A percentile compares a stretch with the other conserved stretches of the same genome.
Evolutionary conservation across 1,140 invertebrate genomes (phyloP).

Genomic region (Mercenaria mercenaria): DNA sequence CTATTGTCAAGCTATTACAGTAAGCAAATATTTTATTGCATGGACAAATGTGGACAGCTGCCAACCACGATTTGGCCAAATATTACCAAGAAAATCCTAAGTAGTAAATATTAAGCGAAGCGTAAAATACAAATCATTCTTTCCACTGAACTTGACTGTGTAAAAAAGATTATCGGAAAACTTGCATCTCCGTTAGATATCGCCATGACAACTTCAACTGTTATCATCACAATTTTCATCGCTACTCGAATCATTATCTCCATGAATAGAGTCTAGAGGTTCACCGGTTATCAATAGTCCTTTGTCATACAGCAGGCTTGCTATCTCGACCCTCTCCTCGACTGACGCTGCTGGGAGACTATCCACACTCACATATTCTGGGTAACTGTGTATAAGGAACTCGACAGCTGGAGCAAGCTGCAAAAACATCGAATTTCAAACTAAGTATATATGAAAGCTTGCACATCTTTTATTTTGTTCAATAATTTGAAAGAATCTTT

Average conservation of each 20-base stretch:
- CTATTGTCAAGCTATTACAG: no score
- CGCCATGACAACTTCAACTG: not conserved
- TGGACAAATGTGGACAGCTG: no score
- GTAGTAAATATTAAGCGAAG: no score
- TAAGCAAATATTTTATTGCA: no score
- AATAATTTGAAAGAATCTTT: no score
- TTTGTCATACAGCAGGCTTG: slow-evolving; percentile 90
- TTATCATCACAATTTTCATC: slow-evolving; percentile 40
- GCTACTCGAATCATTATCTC: slow-evolving; percentile 65
- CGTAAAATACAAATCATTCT: no score
- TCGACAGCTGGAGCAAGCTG: slow-evolving; percentile 90
- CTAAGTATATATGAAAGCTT: not conserved
- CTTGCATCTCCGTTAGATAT: not conserved
- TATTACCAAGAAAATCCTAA: no score
- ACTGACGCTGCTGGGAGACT: slow-evolving; percentile 90
- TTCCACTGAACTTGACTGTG: no score
- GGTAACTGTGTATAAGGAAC: slow-evolving; percentile 91
- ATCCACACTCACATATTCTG: slow-evolving; percentile 91
- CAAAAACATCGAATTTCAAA: slow-evolving; percentile 24
- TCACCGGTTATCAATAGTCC: slow-evolving; percentile 89
- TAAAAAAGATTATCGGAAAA: not conserved
- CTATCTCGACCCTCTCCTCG: slow-evolving; percentile 88
- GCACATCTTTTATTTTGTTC: no score
- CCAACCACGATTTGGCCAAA: no score
- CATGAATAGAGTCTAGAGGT: slow-evolving; percentile 85